These are phyloP conservation scores for Camponotus floridanus DNA, from an alignment of 1,140 invertebrate species.

Conservation along the genomic window DNA sequence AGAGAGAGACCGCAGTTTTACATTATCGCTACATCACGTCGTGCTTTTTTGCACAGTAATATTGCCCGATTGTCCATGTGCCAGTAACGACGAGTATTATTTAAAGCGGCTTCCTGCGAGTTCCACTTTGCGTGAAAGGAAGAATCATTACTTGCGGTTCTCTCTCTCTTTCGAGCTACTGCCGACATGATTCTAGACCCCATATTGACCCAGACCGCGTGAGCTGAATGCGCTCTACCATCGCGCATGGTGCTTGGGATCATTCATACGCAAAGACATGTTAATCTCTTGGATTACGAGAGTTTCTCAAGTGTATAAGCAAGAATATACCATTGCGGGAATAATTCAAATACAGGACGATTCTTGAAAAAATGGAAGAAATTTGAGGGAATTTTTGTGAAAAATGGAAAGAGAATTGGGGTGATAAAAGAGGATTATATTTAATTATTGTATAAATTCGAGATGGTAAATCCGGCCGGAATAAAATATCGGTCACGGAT, in stretches of 20 bases:
- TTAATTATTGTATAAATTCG: not conserved
- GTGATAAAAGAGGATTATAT: too few species aligned
- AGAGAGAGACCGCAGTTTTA: constrained; percentile 2
- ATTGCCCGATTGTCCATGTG: constrained; percentile 47
- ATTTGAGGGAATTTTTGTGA: not conserved
- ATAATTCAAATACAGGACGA: not conserved
- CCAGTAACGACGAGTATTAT: constrained; percentile 51
- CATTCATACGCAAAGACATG: not conserved
- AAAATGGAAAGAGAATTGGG: too few species aligned
- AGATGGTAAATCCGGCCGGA: not conserved
- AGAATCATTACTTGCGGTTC: constrained; percentile 59
- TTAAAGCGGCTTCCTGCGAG: constrained; percentile 53
- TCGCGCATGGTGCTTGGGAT: not conserved
- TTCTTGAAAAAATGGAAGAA: not conserved
- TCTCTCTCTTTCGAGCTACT: constrained; percentile 20
- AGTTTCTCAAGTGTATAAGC: not conserved
- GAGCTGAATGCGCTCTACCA: constrained; percentile 22
- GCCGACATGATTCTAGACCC: constrained; percentile 24
- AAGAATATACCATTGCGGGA: not conserved
- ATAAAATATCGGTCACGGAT: not conserved
- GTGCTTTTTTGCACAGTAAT: constrained; percentile 21
- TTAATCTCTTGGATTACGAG: not conserved
- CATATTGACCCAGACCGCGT: constrained; percentile 48
- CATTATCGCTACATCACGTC: not conserved
- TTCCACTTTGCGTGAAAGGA: constrained; percentile 60